A percentile compares a stretch with the other conserved stretches of the same genome.
phyloP scores from a whole-genome alignment of 92 coral and sea anemone species.

The Parazoanthus darwini region DNA sequence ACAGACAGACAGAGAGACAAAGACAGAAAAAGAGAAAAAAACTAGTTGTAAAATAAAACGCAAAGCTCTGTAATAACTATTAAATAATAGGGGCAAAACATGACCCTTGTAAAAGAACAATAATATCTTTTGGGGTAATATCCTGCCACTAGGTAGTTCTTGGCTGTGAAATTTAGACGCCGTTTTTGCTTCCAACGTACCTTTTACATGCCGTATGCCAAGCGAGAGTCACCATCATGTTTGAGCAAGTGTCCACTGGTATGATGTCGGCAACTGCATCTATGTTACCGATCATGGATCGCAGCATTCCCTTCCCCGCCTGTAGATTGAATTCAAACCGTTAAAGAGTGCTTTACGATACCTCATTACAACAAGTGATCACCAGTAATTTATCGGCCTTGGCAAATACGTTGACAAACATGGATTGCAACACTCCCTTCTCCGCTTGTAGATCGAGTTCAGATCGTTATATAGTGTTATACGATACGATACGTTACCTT shows the following conservation, averaged over 20 bases:
- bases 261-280: slow-evolving; percentile 85
- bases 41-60: no score
- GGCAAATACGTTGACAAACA: slow-evolving; percentile 87
- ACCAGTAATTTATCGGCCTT: slow-evolving; percentile 90
- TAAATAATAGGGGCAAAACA: no score
- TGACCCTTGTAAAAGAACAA: background rate
- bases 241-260: slow-evolving; percentile 92
- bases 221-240: slow-evolving; percentile 92
- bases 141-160: no score
- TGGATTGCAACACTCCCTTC: slow-evolving; percentile 92
- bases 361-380: slow-evolving; percentile 57
- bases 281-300: slow-evolving; percentile 91
- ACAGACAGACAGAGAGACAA: background rate
- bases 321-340: slow-evolving; percentile 11
- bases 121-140: background rate
- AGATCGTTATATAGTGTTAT: no score
- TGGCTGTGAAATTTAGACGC: background rate
- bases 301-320: slow-evolving; percentile 98
- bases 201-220: slow-evolving; percentile 85
- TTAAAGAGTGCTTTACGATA: no score
- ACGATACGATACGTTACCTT: no score
- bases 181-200: slow-evolving; percentile 39
- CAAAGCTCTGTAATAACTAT: no score
- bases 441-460: slow-evolving; percentile 68
- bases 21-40: background rate